These are phyloP conservation scores for Delia radicum DNA, from an alignment of 1,140 invertebrate genomes.

Conservation along the genomic window DNA sequence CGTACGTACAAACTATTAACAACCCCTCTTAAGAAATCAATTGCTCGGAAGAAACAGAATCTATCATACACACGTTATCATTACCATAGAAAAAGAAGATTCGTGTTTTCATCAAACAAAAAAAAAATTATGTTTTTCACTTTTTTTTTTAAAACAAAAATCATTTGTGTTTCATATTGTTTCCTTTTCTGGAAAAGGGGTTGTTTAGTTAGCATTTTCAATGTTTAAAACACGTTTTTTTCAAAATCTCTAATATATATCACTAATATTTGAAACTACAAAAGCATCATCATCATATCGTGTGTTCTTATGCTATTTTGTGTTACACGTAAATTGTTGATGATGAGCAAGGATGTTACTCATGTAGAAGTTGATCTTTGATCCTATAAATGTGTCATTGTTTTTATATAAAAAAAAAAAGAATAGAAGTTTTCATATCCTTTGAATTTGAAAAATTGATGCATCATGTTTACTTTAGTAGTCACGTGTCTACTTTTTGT, in stretches of 20 bases:
- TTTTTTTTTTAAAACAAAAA: neutral
- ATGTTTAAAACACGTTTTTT: neutral
- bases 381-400: neutral
- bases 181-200: neutral
- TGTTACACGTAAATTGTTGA: neutral
- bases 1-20: conserved; percentile 23
- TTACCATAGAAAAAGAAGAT: no score
- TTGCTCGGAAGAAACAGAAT: conserved; percentile 11
- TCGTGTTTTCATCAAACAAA: no score
- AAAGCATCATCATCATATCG: neutral
- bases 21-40: conserved; percentile 5
- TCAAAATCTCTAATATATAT: neutral
- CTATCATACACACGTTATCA: conserved; percentile 6
- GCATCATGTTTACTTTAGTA: neutral
- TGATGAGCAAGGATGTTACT: neutral
- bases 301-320: neutral
- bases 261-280: neutral
- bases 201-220: neutral
- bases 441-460: neutral
- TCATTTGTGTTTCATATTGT: no score
- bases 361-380: neutral
- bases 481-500: neutral
- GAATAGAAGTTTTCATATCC: neutral
- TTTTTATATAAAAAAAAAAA: neutral
- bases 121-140: neutral